Evolutionary conservation across 2,888 invertebrate species (phyloP).

Genomic region (Willowsia nigromaculata): DNA sequence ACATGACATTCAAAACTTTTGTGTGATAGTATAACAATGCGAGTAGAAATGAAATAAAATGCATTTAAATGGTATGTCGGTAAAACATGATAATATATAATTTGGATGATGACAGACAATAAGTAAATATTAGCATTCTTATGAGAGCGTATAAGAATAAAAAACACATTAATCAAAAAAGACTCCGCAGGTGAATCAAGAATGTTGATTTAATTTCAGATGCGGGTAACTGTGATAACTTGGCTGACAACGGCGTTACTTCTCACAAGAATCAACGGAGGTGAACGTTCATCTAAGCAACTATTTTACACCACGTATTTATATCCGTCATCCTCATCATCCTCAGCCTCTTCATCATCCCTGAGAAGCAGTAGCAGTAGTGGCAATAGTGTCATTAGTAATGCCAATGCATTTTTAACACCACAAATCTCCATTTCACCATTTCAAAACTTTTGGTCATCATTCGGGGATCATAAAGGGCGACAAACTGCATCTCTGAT

Average conservation of each 20-base stretch:
- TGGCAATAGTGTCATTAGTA: conserved; percentile 11
- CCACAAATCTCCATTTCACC: conserved; percentile 65
- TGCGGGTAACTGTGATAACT: conserved; percentile 68
- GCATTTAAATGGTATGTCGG: not conserved
- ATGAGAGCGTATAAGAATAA: not conserved
- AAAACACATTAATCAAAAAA: conserved; percentile 23
- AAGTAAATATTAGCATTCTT: conserved; percentile 4
- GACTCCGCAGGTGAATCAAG: not conserved
- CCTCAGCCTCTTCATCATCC: conserved; percentile 36
- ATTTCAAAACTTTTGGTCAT: conserved; percentile 58
- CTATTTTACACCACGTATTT: conserved; percentile 69
- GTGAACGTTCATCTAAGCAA: conserved; percentile 65
- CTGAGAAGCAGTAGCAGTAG: conserved; percentile 26
- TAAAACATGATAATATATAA: not conserved
- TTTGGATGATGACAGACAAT: not conserved
- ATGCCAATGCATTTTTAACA: conserved; percentile 47
- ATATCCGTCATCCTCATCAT: conserved; percentile 61
- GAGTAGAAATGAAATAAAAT: not conserved
- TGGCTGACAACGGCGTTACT: conserved; percentile 64
- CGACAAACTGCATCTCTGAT: conserved; percentile 61
- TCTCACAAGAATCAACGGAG: conserved; percentile 51
- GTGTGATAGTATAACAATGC: conserved; percentile 1
- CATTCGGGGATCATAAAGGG: conserved; percentile 65
- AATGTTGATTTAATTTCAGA: conserved; percentile 60
- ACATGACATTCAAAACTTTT: not conserved